phyloP scores from a whole-genome alignment of 2,888 invertebrate genomes.

The Microctonus brassicae region DNA sequence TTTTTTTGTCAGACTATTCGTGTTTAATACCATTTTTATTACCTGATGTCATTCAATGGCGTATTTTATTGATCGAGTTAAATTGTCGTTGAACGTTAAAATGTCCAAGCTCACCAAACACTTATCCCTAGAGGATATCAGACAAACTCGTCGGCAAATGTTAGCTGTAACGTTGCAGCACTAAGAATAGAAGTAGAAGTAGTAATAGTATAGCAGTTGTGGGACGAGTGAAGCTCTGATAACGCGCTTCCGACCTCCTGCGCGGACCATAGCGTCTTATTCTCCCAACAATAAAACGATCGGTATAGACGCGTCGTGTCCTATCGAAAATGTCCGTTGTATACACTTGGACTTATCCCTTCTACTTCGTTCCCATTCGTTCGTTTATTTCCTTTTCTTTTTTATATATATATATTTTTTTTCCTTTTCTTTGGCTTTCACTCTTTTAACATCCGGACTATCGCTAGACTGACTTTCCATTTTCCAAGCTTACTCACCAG shows the following conservation, averaged over 20 bases:
- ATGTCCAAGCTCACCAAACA: slow-evolving; percentile 1
- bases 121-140: background rate
- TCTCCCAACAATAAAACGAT: background rate
- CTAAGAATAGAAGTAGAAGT: background rate
- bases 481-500: slow-evolving; percentile 24
- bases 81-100: slow-evolving; percentile 3
- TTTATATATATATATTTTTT: slow-evolving; percentile 1
- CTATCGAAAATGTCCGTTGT: slow-evolving; percentile 12
- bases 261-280: slow-evolving; percentile 1
- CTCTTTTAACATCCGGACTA: slow-evolving; percentile 14
- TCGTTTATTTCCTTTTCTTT: background rate
- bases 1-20: background rate
- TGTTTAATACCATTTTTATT: too few species aligned
- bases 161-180: background rate
- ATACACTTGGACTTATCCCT: slow-evolving; percentile 15
- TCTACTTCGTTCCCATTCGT: background rate
- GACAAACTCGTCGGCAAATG: background rate
- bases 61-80: background rate
- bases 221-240: slow-evolving; percentile 2
- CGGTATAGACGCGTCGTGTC: slow-evolving; percentile 5
- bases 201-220: background rate
- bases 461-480: slow-evolving; percentile 27
- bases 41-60: background rate
- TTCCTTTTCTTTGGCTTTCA: background rate
- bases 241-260: background rate